These are phyloP conservation scores for Callinectes sapidus DNA, from an alignment of 2,888 invertebrate species.

Conservation along the genomic window DNA sequence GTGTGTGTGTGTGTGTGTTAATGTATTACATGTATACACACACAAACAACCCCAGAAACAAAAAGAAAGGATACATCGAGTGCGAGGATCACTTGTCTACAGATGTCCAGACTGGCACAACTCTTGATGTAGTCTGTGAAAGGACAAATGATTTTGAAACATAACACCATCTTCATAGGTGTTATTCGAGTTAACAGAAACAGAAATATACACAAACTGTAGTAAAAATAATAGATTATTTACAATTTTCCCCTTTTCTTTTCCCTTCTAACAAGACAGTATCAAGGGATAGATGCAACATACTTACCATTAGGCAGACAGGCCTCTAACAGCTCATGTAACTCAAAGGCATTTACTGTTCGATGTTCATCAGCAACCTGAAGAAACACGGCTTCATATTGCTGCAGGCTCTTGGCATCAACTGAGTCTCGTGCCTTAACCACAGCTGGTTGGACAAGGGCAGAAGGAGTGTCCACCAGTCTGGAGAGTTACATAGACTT, in stretches of 20 bases:
- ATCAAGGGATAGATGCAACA: not conserved
- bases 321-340: slow-evolving; percentile 91
- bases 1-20: no score
- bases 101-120: slow-evolving; percentile 93
- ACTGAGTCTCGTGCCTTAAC: slow-evolving; percentile 78
- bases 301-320: slow-evolving; percentile 87
- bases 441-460: slow-evolving; percentile 84
- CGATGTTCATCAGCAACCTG: slow-evolving; percentile 93
- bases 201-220: not conserved
- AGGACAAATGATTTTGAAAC: slow-evolving; percentile 62
- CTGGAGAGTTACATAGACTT: slow-evolving; percentile 74
- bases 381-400: slow-evolving; percentile 92
- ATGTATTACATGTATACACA: not conserved
- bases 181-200: not conserved
- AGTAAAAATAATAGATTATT: not conserved
- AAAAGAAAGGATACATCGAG: slow-evolving; percentile 80
- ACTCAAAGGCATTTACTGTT: slow-evolving; percentile 92
- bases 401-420: slow-evolving; percentile 82
- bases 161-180: not conserved
- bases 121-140: slow-evolving; percentile 91
- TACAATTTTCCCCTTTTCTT: not conserved
- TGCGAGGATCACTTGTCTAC: slow-evolving; percentile 90
- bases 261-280: not conserved
- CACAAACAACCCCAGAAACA: not conserved
- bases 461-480: slow-evolving; percentile 81